Percentiles rank a stretch among this genome's conserved stretches.
phyloP scores from a whole-genome alignment of 2,797 vertebrate species.

The Harpagifer antarcticus region DNA sequence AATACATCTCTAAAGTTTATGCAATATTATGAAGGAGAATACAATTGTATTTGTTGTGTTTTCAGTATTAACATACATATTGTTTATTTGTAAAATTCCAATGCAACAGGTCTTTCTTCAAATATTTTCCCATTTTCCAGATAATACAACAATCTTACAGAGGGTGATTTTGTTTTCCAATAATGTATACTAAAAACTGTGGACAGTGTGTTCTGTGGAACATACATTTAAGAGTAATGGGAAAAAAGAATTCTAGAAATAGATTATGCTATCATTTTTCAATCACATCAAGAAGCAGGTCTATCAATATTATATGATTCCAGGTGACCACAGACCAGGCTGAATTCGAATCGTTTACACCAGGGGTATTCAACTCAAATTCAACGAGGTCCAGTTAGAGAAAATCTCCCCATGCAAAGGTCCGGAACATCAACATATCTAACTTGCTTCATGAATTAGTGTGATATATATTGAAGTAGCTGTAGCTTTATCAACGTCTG shows the following conservation, averaged over 20 bases:
- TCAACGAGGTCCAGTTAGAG: too few relatives aligned
- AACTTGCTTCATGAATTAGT: too few relatives aligned
- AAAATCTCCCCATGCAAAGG: too few relatives aligned
- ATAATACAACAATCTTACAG: neutral
- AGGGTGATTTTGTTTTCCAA: neutral
- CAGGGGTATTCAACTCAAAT: too few relatives aligned
- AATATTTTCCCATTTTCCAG: neutral
- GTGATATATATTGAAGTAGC: too few relatives aligned
- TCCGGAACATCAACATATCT: too few relatives aligned
- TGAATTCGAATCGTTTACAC: too few relatives aligned
- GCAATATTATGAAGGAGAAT: too few relatives aligned
- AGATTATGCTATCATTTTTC: neutral
- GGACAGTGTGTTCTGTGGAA: neutral
- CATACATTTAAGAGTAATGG: constrained; percentile 1
- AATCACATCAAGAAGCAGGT: neutral
- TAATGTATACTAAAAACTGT: neutral
- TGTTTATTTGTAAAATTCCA: constrained; percentile 6
- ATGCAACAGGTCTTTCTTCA: neutral
- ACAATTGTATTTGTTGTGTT: neutral
- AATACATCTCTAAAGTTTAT: neutral
- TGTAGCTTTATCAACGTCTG: too few relatives aligned
- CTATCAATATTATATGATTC: neutral
- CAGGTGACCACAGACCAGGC: neutral
- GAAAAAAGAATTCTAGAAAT: neutral
- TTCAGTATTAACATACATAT: neutral